Evolutionary conservation across 2,797 vertebrate species (phyloP), one percentile per base, ranked within the genome.

Genomic region (Diglossa cyanea): DNA sequence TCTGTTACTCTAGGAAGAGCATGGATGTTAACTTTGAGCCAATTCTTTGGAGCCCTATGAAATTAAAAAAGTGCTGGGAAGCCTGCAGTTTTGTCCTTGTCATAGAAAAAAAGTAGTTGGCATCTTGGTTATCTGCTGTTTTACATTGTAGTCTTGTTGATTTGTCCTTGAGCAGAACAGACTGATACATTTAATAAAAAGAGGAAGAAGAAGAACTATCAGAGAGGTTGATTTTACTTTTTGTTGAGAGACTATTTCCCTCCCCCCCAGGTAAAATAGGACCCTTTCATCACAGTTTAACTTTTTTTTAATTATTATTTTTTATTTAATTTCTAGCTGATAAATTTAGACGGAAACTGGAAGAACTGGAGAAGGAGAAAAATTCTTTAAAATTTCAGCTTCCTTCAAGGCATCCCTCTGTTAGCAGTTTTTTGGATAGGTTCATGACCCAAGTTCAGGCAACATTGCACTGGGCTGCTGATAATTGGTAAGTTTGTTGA

Each of bases 341-440:
- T 95, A 98, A 90, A 30, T 98, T 99, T 86, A 98, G 98, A 83
- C 94, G 95, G 79, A 98, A 98, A 95, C 90, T 99, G 82, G 98
- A 98, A 93, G 98, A 98, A 88, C 95, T 99, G 95, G 98, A 97
- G 68, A 97, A 94, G 54, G 98, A 99, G 95, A 97, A 96, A 82
- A 95, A 92, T 7, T 74, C 95, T 42, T 97, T 98, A 73, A 97
- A 97, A 90, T 98, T 98, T 93, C 98, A 97, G 62, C 98, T 99
- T 85, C 99, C 99, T 65, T 99, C 98, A 78, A 97, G 94, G 60
- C 98, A 98, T 94, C 98, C 98, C 6, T 97, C 97, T 14, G 95
- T 99, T 73, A 93, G 96, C 35, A 86, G 95, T 61, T 98, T 99
- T 95, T 98, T 99, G 50, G 92, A 98, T 67, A 96, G 96, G 33